Evolutionary conservation across 2,797 vertebrate genomes (phyloP).

Genomic region (Cephalopachus bancanus): DNA sequence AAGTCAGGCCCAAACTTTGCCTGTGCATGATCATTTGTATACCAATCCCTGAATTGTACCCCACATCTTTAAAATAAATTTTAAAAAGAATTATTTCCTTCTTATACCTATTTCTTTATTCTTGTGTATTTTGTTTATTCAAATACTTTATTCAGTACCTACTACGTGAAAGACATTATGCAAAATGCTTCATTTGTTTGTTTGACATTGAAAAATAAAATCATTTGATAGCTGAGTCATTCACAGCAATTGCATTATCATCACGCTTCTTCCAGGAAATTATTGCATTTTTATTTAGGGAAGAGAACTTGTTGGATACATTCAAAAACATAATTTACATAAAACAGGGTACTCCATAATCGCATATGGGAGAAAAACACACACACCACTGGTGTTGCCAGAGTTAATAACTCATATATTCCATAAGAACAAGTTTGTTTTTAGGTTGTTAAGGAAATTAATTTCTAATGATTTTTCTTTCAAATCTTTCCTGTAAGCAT

Average conservation of each 20-base stretch:
- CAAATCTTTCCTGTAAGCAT: constrained; percentile 69
- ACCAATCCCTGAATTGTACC: no score
- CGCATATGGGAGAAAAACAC: constrained; percentile 57
- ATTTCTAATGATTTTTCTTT: constrained; percentile 78
- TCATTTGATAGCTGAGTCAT: background rate
- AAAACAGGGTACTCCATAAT: constrained; percentile 14
- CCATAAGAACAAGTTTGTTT: constrained; percentile 70
- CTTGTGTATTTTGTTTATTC: background rate
- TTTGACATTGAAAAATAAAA: constrained; percentile 42
- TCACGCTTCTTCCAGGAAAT: background rate
- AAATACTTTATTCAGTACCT: background rate
- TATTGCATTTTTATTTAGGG: constrained; percentile 44
- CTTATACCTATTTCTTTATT: background rate
- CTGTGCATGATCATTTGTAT: no score
- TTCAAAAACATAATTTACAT: constrained; percentile 46
- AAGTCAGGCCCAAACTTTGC: no score
- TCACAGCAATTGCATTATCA: background rate
- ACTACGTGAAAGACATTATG: background rate
- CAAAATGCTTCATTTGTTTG: background rate
- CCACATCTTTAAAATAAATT: no score
- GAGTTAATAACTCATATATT: constrained; percentile 71
- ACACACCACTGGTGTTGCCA: constrained; percentile 34
- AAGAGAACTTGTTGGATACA: constrained; percentile 39
- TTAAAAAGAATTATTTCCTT: background rate
- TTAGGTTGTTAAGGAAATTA: constrained; percentile 61